Conservation (phyloP, 2,888 invertebrate species). For the Callimorpha dominula region DNA sequence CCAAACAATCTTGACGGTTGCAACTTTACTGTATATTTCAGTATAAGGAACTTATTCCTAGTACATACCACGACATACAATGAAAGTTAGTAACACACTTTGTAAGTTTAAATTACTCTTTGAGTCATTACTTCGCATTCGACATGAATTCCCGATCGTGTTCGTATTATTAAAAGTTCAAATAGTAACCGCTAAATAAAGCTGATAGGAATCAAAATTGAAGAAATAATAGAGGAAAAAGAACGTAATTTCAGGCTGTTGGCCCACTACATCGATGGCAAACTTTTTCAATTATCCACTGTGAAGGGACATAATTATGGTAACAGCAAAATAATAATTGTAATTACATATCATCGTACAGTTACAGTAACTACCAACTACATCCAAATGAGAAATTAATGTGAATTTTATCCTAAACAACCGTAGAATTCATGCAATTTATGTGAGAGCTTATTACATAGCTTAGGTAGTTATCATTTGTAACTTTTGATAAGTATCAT, state of each 20-base stretch:
- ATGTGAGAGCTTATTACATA: conserved; percentile 30
- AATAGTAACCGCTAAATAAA: conserved; percentile 78
- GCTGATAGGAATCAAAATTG: conserved; percentile 74
- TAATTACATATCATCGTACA: conserved; percentile 60
- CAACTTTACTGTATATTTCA: not conserved
- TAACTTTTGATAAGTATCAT: conserved; percentile 7
- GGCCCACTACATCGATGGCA: conserved; percentile 74
- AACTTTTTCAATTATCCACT: conserved; percentile 83
- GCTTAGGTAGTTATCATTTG: conserved; percentile 4
- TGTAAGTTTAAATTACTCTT: conserved; percentile 71
- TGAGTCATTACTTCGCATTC: conserved; percentile 46
- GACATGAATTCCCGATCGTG: conserved; percentile 56
- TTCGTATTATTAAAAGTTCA: conserved; percentile 80
- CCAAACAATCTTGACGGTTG: conserved; percentile 10
- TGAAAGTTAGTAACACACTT: conserved; percentile 56
- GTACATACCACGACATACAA: conserved; percentile 42
- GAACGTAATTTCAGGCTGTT: conserved; percentile 79
- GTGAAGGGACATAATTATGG: conserved; percentile 67
- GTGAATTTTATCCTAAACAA: conserved; percentile 41
- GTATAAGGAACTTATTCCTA: not conserved
- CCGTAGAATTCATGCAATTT: conserved; percentile 32
- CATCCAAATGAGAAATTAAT: conserved; percentile 66
- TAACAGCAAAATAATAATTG: conserved; percentile 66
- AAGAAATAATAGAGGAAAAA: conserved; percentile 73
- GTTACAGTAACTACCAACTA: conserved; percentile 50